These are phyloP conservation scores for Aphelenchoides bicaudatus DNA, from an alignment of 2,888 invertebrate species.

Conservation along the genomic window DNA sequence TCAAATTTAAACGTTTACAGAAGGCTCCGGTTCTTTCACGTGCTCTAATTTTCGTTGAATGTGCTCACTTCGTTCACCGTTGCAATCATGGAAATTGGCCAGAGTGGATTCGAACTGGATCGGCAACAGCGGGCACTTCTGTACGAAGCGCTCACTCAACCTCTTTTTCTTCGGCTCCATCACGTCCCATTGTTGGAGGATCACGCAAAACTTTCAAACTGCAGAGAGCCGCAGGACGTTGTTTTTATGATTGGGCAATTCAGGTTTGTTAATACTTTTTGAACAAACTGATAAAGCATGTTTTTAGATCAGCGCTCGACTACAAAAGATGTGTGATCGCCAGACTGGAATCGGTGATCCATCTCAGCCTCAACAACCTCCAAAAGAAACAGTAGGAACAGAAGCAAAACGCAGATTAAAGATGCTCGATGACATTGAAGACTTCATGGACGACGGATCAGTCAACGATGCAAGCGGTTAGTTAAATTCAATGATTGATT, in stretches of 20 bases:
- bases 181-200: conserved; percentile 27
- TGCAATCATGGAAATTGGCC: conserved; percentile 99
- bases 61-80: conserved; percentile 90
- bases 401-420: conserved; percentile 43
- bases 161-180: conserved; percentile 5
- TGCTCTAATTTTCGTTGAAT: conserved; percentile 86
- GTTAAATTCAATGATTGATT: conserved; percentile 67
- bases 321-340: conserved; percentile 77
- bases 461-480: conserved; percentile 28
- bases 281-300: conserved; percentile 59
- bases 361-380: conserved; percentile 63
- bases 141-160: conserved; percentile 19
- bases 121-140: conserved; percentile 28
- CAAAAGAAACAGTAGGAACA: conserved; percentile 60
- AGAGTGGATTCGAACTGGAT: conserved; percentile 67
- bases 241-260: conserved; percentile 96
- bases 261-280: conserved; percentile 46
- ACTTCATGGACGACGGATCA: conserved; percentile 88
- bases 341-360: no score
- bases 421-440: conserved; percentile 72
- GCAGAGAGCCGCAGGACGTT: conserved; percentile 86
- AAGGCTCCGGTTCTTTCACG: conserved; percentile 88
- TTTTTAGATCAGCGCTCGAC: conserved; percentile 69
- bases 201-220: conserved; percentile 67
- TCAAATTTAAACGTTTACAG: conserved; percentile 67